These are phyloP conservation scores for Cheilosia pagana DNA, from an alignment of 2,888 invertebrate species.

Conservation along the genomic window DNA sequence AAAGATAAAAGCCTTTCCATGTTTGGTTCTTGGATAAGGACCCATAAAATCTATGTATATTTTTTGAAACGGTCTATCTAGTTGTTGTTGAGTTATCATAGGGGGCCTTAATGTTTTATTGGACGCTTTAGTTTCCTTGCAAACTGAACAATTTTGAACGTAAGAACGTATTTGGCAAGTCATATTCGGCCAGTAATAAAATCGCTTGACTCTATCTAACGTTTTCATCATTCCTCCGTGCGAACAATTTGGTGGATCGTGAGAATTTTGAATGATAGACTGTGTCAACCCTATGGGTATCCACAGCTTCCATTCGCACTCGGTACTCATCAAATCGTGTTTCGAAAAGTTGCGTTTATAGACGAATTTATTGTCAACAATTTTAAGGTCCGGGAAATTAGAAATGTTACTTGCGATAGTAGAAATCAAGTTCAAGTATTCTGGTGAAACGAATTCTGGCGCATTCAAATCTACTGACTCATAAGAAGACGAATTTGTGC, in stretches of 20 bases:
- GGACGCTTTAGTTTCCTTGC: neutral
- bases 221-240: conserved; percentile 1
- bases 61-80: neutral
- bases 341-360: neutral
- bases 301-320: neutral
- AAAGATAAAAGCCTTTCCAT: no score
- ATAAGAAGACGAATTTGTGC: neutral
- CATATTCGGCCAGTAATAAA: neutral
- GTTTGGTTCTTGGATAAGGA: neutral
- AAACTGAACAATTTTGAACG: neutral
- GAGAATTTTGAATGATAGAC: conserved; percentile 1
- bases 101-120: neutral
- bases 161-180: neutral
- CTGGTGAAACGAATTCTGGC: neutral
- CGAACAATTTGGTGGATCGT: neutral
- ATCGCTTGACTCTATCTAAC: neutral
- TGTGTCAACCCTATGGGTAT: neutral
- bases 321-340: neutral
- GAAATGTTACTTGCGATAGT: neutral
- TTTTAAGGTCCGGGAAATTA: neutral
- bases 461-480: neutral
- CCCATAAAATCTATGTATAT: neutral
- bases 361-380: neutral
- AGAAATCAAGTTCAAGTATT: neutral
- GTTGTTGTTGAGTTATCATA: neutral